Conservation (phyloP, 37 sponge, comb jelly and placozoan genomes). For the Theonella swinhoei region DNA sequence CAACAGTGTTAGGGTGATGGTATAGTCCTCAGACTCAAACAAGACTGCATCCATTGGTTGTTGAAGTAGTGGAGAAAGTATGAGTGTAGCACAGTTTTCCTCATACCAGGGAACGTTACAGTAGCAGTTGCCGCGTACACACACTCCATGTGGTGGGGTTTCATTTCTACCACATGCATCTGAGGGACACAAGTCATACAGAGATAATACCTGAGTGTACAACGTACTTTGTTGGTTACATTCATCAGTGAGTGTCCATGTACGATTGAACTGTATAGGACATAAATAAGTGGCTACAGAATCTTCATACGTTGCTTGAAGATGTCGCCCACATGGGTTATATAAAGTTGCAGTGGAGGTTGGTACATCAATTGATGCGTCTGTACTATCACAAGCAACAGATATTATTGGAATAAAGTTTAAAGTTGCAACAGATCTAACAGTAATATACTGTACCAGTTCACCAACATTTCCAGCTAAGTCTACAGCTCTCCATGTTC, state of each 20-base stretch:
- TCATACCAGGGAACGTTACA: conserved; percentile 42
- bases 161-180: conserved; percentile 47
- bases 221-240: background rate
- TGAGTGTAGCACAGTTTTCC: conserved; percentile 12
- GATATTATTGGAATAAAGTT: background rate
- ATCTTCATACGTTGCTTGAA: background rate
- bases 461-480: conserved; percentile 30
- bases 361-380: background rate
- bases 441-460: background rate
- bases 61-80: conserved; percentile 14
- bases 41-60: conserved; percentile 8
- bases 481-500: conserved; percentile 36
- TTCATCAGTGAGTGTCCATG: conserved; percentile 8
- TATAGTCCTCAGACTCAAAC: conserved; percentile 14
- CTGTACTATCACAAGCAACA: conserved; percentile 20
- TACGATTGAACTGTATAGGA: conserved; percentile 13
- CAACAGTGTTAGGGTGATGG: background rate
- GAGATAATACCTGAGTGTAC: background rate
- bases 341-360: conserved; percentile 11
- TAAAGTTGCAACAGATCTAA: background rate
- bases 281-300: background rate
- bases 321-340: conserved; percentile 17
- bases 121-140: conserved; percentile 6
- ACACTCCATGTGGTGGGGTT: conserved; percentile 10
- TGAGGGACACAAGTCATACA: conserved; percentile 30